These are phyloP conservation scores for Agrotis puta DNA, from an alignment of 2,888 invertebrate genomes.

Conservation along the genomic window DNA sequence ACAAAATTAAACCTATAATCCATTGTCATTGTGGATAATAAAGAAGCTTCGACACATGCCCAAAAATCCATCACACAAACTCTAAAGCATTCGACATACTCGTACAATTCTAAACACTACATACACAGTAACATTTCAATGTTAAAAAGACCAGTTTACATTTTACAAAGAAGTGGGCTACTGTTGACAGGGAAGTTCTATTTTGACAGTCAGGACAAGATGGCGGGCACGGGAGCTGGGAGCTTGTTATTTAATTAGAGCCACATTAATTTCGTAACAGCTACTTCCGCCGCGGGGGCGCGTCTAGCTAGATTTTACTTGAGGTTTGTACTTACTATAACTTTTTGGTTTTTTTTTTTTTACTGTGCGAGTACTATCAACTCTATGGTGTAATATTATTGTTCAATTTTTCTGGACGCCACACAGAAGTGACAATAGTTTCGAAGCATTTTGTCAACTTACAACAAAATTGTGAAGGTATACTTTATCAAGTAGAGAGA, in stretches of 20 bases:
- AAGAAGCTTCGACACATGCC: slow-evolving; percentile 11
- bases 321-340: slow-evolving; percentile 44
- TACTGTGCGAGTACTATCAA: too few species aligned
- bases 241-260: slow-evolving; percentile 88
- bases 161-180: slow-evolving; percentile 68
- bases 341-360: slow-evolving; percentile 3
- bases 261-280: slow-evolving; percentile 88
- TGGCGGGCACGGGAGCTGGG: slow-evolving; percentile 80
- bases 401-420: not conserved
- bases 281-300: slow-evolving; percentile 80
- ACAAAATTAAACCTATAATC: not conserved
- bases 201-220: slow-evolving; percentile 81
- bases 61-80: slow-evolving; percentile 24
- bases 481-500: too few species aligned
- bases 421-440: too few species aligned
- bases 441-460: too few species aligned
- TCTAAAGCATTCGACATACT: slow-evolving; percentile 18
- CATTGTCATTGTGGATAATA: not conserved
- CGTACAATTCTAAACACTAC: slow-evolving; percentile 51
- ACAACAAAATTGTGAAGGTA: too few species aligned
- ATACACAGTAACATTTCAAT: slow-evolving; percentile 48
- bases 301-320: slow-evolving; percentile 68
- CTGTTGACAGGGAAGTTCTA: slow-evolving; percentile 79
- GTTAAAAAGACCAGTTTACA: slow-evolving; percentile 61
- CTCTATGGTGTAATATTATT: too few species aligned